These are phyloP conservation scores for Aegithalos caudatus DNA, from an alignment of 2,113 vertebrate genomes.

Conservation along the genomic window DNA sequence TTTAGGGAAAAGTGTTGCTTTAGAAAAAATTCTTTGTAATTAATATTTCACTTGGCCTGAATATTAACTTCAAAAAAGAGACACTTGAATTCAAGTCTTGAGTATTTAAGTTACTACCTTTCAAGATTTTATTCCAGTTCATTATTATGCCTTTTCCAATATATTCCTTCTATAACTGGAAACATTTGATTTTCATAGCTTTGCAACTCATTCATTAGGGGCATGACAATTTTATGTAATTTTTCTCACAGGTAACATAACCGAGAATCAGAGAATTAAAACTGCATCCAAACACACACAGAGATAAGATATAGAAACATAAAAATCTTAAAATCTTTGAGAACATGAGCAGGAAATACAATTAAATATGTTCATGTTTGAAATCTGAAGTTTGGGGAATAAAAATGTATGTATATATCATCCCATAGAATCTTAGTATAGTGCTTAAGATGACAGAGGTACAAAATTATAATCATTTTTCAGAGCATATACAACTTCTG, in stretches of 20 bases:
- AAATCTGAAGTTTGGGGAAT: background rate
- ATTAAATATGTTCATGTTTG: background rate
- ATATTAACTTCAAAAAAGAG: background rate
- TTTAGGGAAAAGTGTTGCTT: background rate
- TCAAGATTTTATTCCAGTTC: background rate
- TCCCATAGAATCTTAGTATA: background rate
- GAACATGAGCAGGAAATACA: background rate
- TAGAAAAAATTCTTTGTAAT: background rate
- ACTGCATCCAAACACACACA: background rate
- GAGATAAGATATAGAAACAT: background rate
- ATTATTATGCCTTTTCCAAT: background rate
- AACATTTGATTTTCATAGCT: background rate
- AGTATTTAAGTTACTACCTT: background rate
- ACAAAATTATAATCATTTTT: background rate
- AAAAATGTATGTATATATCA: background rate
- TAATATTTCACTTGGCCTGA: background rate
- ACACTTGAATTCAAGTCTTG: background rate
- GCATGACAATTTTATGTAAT: background rate
- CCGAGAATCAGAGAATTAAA: background rate
- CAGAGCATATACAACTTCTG: background rate
- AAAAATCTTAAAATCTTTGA: background rate
- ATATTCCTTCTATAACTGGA: background rate
- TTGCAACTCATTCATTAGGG: background rate
- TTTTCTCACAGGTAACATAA: background rate
- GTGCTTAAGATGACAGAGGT: background rate